These are phyloP conservation scores for Elymnias hypermnestra DNA, from an alignment of 1,140 invertebrate genomes.

Conservation along the genomic window DNA sequence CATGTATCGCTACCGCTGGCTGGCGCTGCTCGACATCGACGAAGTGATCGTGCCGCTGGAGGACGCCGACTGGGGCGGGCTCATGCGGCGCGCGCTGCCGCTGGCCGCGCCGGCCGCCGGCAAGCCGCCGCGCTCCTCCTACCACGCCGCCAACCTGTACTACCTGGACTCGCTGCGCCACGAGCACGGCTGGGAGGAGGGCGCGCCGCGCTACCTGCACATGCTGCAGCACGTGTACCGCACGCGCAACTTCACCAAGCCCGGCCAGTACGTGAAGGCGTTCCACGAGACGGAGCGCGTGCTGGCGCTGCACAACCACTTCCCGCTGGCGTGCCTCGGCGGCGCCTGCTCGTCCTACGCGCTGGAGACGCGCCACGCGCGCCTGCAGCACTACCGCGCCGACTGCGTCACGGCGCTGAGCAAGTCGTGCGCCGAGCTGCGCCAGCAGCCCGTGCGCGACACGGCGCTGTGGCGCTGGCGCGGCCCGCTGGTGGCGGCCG, in stretches of 20 bases:
- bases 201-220: constrained; percentile 93
- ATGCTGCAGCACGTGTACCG: constrained; percentile 96
- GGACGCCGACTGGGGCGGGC: constrained; percentile 84
- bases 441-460: constrained; percentile 89
- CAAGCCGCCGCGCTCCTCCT: constrained; percentile 84
- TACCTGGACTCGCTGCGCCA: constrained; percentile 93
- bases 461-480: constrained; percentile 93
- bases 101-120: constrained; percentile 86
- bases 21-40: constrained; percentile 94
- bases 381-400: constrained; percentile 94
- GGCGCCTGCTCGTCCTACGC: constrained; percentile 91
- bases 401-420: constrained; percentile 94
- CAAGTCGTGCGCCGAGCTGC: constrained; percentile 89
- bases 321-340: constrained; percentile 91
- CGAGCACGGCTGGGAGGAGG: constrained; percentile 87
- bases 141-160: constrained; percentile 95
- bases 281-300: constrained; percentile 95
- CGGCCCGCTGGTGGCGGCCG: constrained; percentile 82
- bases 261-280: constrained; percentile 95
- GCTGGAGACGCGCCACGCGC: constrained; percentile 88
- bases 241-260: constrained; percentile 93
- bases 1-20: constrained; percentile 92
- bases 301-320: constrained; percentile 94
- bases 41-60: constrained; percentile 96
- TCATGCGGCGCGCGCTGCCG: constrained; percentile 86